Evolutionary conservation across 1,140 invertebrate species (phyloP).

Genomic region (Zeugodacus cucurbitae): DNA sequence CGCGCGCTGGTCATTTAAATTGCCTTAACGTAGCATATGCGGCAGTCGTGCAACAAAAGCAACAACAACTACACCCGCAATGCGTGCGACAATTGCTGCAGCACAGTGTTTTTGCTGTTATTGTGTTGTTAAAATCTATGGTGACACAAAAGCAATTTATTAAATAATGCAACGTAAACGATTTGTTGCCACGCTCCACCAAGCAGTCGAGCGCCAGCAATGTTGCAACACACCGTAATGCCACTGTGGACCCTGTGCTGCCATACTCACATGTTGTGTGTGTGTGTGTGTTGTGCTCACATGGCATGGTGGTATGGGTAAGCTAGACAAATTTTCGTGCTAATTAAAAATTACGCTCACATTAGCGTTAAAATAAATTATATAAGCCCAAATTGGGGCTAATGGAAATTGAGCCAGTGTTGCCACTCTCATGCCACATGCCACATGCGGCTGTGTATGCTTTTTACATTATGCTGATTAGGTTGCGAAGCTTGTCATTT

Average conservation of each 20-base stretch:
- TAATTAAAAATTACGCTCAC: slow-evolving; percentile 39
- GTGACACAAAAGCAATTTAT: slow-evolving; percentile 35
- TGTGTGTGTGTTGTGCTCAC: background rate
- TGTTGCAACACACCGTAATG: background rate
- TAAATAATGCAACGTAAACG: slow-evolving; percentile 38
- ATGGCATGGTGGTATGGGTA: background rate
- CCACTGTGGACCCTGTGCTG: background rate
- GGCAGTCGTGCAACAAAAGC: background rate
- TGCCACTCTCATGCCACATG: background rate
- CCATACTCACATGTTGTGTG: background rate
- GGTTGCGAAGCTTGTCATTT: too few relatives aligned
- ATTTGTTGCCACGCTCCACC: background rate
- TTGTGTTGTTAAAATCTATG: slow-evolving; percentile 39
- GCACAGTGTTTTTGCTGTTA: background rate
- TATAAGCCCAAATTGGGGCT: background rate
- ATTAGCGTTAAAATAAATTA: slow-evolving; percentile 39
- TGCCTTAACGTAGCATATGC: background rate
- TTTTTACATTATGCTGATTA: too few relatives aligned
- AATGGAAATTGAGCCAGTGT: slow-evolving; percentile 2
- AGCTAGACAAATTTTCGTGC: background rate
- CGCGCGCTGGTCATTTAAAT: background rate
- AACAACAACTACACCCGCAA: background rate
- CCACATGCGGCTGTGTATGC: too few relatives aligned
- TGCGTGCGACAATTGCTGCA: background rate
- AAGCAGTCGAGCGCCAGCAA: background rate